Evolutionary conservation across 2,888 invertebrate species (phyloP).

Genomic region (Drosophila demipolita): DNA sequence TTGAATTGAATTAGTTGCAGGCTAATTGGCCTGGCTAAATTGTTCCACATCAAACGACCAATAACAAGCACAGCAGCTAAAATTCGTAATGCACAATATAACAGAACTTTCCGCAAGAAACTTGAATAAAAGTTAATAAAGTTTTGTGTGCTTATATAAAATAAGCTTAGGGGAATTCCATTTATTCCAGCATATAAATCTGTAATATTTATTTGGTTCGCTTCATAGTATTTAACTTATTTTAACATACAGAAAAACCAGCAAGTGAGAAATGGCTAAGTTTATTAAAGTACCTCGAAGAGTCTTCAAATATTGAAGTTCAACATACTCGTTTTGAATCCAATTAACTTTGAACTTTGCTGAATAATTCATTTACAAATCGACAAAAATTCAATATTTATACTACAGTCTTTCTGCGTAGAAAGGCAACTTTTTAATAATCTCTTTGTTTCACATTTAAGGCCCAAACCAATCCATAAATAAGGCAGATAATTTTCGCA

Average conservation of each 20-base stretch:
- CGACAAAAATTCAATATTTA: background rate
- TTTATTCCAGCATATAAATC: background rate
- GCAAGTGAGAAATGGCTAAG: background rate
- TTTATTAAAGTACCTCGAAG: background rate
- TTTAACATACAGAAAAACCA: background rate
- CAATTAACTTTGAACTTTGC: background rate
- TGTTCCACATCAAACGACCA: slow-evolving; percentile 61
- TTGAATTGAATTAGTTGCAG: slow-evolving; percentile 63
- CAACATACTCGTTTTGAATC: background rate
- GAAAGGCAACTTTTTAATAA: slow-evolving; percentile 1
- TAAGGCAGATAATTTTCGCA: slow-evolving; percentile 12
- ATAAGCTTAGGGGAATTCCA: background rate
- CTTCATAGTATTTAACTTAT: background rate
- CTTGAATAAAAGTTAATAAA: slow-evolving; percentile 37
- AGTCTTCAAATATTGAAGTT: background rate
- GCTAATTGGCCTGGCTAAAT: slow-evolving; percentile 68
- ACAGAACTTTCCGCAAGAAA: slow-evolving; percentile 21
- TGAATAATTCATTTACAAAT: background rate
- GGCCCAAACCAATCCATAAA: background rate
- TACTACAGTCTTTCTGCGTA: background rate
- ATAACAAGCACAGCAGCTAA: slow-evolving; percentile 32
- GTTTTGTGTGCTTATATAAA: slow-evolving; percentile 36
- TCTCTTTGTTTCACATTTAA: slow-evolving; percentile 9
- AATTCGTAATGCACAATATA: slow-evolving; percentile 18
- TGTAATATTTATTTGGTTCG: background rate